Evolutionary conservation across 2,888 invertebrate genomes (phyloP).

Genomic region (Hydraecia micacea): DNA sequence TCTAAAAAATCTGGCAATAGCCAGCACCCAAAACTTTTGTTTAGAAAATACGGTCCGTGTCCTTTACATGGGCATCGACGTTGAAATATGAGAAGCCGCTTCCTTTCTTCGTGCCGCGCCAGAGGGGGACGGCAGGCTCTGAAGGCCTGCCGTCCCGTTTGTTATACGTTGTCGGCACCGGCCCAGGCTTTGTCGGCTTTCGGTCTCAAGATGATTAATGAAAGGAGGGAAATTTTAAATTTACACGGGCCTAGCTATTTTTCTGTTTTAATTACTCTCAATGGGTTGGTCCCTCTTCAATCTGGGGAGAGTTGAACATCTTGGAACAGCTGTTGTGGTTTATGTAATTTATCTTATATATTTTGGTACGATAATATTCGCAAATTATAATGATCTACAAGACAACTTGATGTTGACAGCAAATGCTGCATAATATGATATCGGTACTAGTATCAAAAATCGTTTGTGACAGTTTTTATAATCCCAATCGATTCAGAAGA

Average conservation of each 20-base stretch:
- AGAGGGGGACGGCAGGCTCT: conserved; percentile 68
- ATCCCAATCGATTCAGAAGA: background rate
- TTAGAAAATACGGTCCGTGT: conserved; percentile 79
- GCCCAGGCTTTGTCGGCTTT: conserved; percentile 76
- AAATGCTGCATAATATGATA: background rate
- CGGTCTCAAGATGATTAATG: conserved; percentile 82
- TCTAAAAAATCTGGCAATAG: conserved; percentile 53
- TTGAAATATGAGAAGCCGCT: conserved; percentile 77
- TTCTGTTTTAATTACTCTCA: conserved; percentile 66
- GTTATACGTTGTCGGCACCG: conserved; percentile 80
- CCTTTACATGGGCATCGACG: conserved; percentile 79
- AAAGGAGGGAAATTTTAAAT: conserved; percentile 78
- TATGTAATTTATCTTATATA: conserved; percentile 28
- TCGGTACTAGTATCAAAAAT: background rate
- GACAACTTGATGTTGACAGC: background rate
- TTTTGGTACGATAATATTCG: background rate
- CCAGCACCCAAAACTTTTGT: conserved; percentile 70
- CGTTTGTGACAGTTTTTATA: too few species aligned
- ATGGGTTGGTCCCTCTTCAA: conserved; percentile 54
- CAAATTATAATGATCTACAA: conserved; percentile 7
- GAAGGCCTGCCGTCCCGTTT: conserved; percentile 75
- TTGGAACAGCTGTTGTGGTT: conserved; percentile 45
- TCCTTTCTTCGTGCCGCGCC: conserved; percentile 66
- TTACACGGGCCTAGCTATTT: conserved; percentile 67
- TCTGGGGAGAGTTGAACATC: conserved; percentile 37